Base-by-base conservation (phyloP, 2,113 vertebrate genomes). In the Laterallus jamaicensis region DNA sequence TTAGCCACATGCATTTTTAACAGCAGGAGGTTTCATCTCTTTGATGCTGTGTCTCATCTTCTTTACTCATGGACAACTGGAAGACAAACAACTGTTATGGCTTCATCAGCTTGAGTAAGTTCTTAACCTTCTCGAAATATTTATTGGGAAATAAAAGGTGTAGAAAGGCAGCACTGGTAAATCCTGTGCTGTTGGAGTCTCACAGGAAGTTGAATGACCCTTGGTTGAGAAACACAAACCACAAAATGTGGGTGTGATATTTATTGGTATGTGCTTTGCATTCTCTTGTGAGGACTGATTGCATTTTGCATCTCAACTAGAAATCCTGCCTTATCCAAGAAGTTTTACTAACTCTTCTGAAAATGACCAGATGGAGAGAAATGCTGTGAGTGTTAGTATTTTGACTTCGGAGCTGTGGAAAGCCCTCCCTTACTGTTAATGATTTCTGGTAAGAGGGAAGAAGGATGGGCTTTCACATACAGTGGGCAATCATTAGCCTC, bases 181-280 rank as follows among this genome's bases (percentile, higher is more conserved):
- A 82, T 88, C 68, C 71, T 67, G 82, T 95, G 86, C 68, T 87
- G 79, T 42, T 28, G n/a, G 82, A 77, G 31, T 59, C 73, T 91
- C 58, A 82, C 47, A 90, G 94, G 90, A 96, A 95, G 85, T 64
- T 7, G 31, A 79, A 71, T 93, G 92, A 93, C 82, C 75, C 80
- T 52, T 52, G 49, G 77, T 87, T 95, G 66, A 86, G 77, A 88
- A 91, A 87, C 28, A 60, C 49, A 88, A 93, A 88, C 78, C 94
- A 90, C 92, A 91, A 82, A 95, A 90, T 86, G 88, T 93, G 70
- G 91, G 77, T 32, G 84, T 95, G 93, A 49, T 93, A 44, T 86
- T 88, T 86, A 40, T 31, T 92, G 88, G 68, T 88, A 70, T 37
- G 9, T 90, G 74, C 87, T 82, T 85, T 59, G 67, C 93, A 85